Percentiles rank a stretch among this genome's conserved stretches.
phyloP scores from a whole-genome alignment of 2,113 vertebrate species.

The Dipodomys ordii region DNA sequence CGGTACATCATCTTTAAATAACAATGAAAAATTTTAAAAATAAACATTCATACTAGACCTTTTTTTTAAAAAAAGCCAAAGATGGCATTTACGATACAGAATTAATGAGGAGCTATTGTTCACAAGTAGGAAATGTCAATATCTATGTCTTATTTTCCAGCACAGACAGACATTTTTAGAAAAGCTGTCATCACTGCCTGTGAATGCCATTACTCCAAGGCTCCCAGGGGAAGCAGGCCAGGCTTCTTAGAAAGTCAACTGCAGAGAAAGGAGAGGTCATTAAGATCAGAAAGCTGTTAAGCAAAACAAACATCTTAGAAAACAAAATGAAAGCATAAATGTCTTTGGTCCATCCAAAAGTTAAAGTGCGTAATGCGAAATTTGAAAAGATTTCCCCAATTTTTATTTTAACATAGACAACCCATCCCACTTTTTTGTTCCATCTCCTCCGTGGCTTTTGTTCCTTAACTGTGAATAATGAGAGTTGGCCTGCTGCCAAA shows the following conservation, averaged over 20 bases:
- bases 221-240: not conserved
- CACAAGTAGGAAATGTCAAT: conserved; percentile 52
- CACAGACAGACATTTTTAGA: conserved; percentile 42
- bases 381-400: not conserved
- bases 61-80: not conserved
- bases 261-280: not conserved
- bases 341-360: not conserved
- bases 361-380: not conserved
- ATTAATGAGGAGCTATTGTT: conserved; percentile 58
- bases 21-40: too few species aligned
- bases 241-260: not conserved
- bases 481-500: not conserved
- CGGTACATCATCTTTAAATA: too few species aligned
- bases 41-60: too few species aligned
- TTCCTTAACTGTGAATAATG: not conserved
- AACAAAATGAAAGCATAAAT: not conserved
- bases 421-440: not conserved
- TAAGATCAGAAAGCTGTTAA: not conserved
- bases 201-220: conserved; percentile 22
- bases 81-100: conserved; percentile 26
- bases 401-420: not conserved
- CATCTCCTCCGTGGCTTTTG: too few species aligned
- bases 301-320: not conserved
- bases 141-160: conserved; percentile 45
- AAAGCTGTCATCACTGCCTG: conserved; percentile 8